Conservation (phyloP, 2,888 invertebrate species). For the Agriopis aurantiaria region DNA sequence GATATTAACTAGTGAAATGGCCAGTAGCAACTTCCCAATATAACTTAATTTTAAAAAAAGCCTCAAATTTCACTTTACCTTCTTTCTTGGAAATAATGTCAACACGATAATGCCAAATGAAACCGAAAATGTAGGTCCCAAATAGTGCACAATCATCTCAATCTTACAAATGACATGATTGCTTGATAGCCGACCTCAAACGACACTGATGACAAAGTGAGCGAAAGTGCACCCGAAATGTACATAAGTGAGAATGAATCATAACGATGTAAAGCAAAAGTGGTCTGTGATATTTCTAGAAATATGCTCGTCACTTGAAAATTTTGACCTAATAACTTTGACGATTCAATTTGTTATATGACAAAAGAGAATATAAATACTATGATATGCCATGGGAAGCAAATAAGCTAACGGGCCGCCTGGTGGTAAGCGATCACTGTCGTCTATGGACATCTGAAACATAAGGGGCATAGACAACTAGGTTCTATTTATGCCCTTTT, state of each 20-base stretch:
- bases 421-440: too few relatives aligned
- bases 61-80: not conserved
- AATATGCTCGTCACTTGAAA: conserved; percentile 9
- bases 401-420: too few relatives aligned
- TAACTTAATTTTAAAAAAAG: not conserved
- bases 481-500: too few relatives aligned
- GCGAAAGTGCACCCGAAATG: conserved; percentile 43
- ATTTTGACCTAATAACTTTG: not conserved
- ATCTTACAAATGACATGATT: conserved; percentile 46
- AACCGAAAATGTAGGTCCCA: conserved; percentile 30
- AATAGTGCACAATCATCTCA: conserved; percentile 38
- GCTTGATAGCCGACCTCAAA: conserved; percentile 39
- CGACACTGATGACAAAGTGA: conserved; percentile 39
- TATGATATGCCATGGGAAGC: too few relatives aligned
- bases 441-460: too few relatives aligned
- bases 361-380: too few relatives aligned
- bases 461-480: too few relatives aligned
- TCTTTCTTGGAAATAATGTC: conserved; percentile 16
- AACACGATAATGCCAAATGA: conserved; percentile 23
- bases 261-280: conserved; percentile 25
- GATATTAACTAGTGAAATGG: too few relatives aligned
- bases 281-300: conserved; percentile 14
- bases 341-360: not conserved
- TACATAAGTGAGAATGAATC: conserved; percentile 31
- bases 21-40: too few relatives aligned